phyloP scores from a whole-genome alignment of 2,113 vertebrate species.

The Paracanthobrama guichenoti region DNA sequence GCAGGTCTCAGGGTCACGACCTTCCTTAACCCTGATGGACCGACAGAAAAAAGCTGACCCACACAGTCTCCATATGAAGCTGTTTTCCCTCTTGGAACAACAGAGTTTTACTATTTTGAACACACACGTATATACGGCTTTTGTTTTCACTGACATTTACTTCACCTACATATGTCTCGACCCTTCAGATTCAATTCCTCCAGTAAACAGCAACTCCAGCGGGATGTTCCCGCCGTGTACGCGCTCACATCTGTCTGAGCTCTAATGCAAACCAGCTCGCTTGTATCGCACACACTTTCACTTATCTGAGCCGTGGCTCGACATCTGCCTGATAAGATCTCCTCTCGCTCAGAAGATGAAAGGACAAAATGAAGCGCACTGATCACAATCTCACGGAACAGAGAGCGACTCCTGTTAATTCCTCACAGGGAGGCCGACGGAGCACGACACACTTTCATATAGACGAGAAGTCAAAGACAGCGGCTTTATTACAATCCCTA shows the following conservation, averaged over 20 bases:
- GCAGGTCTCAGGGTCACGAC: background rate
- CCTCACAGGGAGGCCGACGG: background rate
- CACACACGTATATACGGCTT: too few species aligned
- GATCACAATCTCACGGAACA: background rate
- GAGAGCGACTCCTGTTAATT: background rate
- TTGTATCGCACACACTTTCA: background rate
- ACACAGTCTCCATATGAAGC: background rate
- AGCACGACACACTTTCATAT: background rate
- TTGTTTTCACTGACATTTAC: slow-evolving; percentile 36
- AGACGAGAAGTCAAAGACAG: background rate
- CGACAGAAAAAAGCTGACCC: background rate
- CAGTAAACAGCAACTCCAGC: slow-evolving; percentile 1
- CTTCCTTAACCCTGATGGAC: background rate
- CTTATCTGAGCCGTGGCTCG: background rate
- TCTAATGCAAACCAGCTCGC: background rate
- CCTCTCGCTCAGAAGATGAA: background rate
- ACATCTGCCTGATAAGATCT: background rate
- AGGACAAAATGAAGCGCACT: background rate
- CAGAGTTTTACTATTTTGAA: background rate
- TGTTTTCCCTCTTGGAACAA: background rate
- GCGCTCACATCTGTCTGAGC: background rate
- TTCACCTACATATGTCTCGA: slow-evolving; percentile 6
- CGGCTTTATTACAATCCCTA: background rate
- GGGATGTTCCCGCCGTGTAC: background rate
- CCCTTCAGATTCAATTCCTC: slow-evolving; percentile 13